Evolutionary conservation across 2,888 invertebrate species (phyloP), one percentile per base, ranked within the genome.

Genomic region (Agapostemon virescens): DNA sequence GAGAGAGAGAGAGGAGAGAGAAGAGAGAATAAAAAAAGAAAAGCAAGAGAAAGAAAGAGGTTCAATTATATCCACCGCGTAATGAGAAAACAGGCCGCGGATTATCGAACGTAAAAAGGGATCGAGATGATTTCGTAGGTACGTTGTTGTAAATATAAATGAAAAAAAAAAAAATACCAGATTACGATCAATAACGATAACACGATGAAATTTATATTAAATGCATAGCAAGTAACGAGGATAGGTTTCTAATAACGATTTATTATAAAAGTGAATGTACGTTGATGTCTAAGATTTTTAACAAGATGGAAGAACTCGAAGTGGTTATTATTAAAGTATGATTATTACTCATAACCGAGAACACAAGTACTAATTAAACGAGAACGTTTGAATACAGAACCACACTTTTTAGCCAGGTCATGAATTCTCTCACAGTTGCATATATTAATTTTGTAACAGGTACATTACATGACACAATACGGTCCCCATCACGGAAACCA

Each of bases 281-380:
- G 92, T 92, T 92, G 92, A 91, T 92, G 92, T 92, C 91, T 91
- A 92, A 92, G 90, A 92, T 91, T 92, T 92, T 92, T 91, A 91
- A 92, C 81, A 73, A 79, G 82, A 87, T 83, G 86, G 75, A 84
- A 84, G 81, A 72, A 78, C 86, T 84, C 86, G 84, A 89, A 87
- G 85, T 86, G 86, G 88, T 89, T 87, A 89, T 90, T 89, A 89
- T 89, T 88, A 89, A 80, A 88, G 85, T 88, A 90, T 85, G 86
- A 90, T 90, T 89, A 90, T 90, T 90, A 90, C 89, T 87, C 86
- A 86, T 91, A 90, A 90, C 79, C 86, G 85, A 87, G 86, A 84
- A 86, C 87, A 85, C 85, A 85, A 84, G 84, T 87, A 88, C 85
- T 87, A 88, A 88, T 87, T 88, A 88, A 87, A 87, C 75, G 84